A percentile compares a stretch with the other conserved stretches of the same genome.
These are phyloP conservation scores for Thalassoma bifasciatum DNA, from an alignment of 2,113 vertebrate genomes.

Conservation along the genomic window DNA sequence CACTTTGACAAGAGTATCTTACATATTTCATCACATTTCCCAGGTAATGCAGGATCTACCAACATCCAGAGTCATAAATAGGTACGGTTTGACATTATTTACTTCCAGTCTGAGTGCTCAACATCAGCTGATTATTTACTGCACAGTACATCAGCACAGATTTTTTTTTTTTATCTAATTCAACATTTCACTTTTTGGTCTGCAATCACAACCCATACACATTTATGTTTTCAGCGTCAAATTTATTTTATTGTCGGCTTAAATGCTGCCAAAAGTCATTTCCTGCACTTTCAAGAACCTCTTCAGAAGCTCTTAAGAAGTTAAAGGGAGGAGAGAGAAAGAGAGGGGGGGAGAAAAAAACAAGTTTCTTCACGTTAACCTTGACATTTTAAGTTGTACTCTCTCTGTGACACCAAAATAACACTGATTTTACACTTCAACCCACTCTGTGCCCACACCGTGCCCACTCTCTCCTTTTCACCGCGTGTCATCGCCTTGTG, in stretches of 20 bases:
- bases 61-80: conserved; percentile 40
- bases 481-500: background rate
- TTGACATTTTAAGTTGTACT: conserved; percentile 25
- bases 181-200: background rate
- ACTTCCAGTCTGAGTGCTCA: conserved; percentile 31
- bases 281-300: conserved; percentile 2
- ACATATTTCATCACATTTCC: conserved; percentile 60
- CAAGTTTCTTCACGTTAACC: conserved; percentile 13
- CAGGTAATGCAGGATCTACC: conserved; percentile 26
- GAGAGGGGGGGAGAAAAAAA: no score
- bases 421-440: conserved; percentile 18
- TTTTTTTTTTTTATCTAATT: conserved; percentile 11
- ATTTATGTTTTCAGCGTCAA: background rate
- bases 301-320: conserved; percentile 12
- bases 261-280: conserved; percentile 31
- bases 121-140: conserved; percentile 36
- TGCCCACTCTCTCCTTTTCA: conserved; percentile 1
- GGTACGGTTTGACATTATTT: conserved; percentile 45
- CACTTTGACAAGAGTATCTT: conserved; percentile 54
- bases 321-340: background rate
- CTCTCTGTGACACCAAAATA: conserved; percentile 28
- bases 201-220: background rate
- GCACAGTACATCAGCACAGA: conserved; percentile 1
- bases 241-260: conserved; percentile 6
- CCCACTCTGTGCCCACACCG: background rate